These are phyloP conservation scores for Hirtodrosophila alboralis DNA, from an alignment of 2,888 invertebrate genomes.

Conservation along the genomic window DNA sequence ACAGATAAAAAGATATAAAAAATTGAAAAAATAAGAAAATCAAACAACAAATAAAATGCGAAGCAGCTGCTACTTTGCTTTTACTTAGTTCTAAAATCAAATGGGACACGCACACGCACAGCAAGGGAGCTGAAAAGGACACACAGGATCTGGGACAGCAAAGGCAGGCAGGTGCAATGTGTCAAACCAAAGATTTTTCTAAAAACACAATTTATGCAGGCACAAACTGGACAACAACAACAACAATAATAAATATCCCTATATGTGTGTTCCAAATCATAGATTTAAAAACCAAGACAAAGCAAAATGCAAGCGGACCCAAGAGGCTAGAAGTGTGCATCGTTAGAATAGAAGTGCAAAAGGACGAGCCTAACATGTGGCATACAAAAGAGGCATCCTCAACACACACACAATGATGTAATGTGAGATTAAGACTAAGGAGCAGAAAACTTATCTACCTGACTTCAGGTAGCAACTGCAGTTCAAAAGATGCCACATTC, in stretches of 20 bases:
- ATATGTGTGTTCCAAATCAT: conserved; percentile 45
- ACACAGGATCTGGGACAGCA: conserved; percentile 42
- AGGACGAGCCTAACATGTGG: conserved; percentile 44
- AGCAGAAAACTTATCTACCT: conserved; percentile 27
- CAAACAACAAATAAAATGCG: conserved; percentile 51
- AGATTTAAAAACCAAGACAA: conserved; percentile 26
- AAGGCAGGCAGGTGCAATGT: conserved; percentile 62
- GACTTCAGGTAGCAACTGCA: conserved; percentile 31
- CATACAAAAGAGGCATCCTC: conserved; percentile 24
- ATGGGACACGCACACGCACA: conserved; percentile 49
- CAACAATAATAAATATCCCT: conserved; percentile 8
- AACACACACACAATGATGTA: conserved; percentile 22
- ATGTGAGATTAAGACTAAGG: conserved; percentile 17
- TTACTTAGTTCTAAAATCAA: conserved; percentile 35
- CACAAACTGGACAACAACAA: conserved; percentile 43
- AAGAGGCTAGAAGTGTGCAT: conserved; percentile 4
- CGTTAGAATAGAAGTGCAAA: conserved; percentile 19
- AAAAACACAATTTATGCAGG: conserved; percentile 64
- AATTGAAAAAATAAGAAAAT: conserved; percentile 16
- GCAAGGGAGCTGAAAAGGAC: conserved; percentile 27
- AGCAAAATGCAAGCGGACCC: conserved; percentile 9
- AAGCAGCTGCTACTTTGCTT: conserved; percentile 45
- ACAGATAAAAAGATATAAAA: conserved; percentile 18
- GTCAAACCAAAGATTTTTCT: conserved; percentile 38
- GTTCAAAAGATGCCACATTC: conserved; percentile 3